Percentiles rank a stretch among this genome's conserved stretches.
Evolutionary conservation across 2,888 invertebrate genomes (phyloP).

Genomic region (Leucozona laternaria): DNA sequence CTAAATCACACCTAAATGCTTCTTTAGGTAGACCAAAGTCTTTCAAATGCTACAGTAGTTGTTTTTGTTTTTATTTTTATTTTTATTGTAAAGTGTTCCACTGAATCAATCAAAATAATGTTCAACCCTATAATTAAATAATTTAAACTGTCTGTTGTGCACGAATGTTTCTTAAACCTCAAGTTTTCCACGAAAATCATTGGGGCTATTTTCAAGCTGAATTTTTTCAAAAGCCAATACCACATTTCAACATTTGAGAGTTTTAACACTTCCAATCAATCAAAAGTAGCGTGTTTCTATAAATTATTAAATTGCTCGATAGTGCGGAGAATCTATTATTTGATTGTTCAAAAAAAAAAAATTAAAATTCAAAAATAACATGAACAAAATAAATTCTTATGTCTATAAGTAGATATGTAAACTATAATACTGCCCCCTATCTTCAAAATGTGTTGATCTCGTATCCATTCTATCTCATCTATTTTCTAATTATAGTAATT

Average conservation of each 20-base stretch:
- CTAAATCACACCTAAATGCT: background rate
- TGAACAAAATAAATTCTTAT: conserved; percentile 20
- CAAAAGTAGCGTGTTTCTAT: conserved; percentile 21
- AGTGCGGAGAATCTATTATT: background rate
- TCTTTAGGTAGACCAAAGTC: background rate
- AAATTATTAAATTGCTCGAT: background rate
- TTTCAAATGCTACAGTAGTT: background rate
- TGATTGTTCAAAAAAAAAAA: background rate
- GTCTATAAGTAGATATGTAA: background rate
- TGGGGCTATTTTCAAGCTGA: background rate
- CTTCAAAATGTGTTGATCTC: background rate
- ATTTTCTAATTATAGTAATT: conserved; percentile 58
- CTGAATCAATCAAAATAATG: conserved; percentile 20
- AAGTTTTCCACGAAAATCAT: background rate
- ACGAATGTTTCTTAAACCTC: background rate
- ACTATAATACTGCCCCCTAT: conserved; percentile 33
- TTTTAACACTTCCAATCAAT: conserved; percentile 49
- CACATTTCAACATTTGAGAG: background rate
- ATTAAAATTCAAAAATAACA: conserved; percentile 2
- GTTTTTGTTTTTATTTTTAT: background rate
- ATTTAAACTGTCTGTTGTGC: conserved; percentile 4
- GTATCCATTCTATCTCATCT: conserved; percentile 18
- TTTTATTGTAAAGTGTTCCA: background rate
- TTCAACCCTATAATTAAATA: conserved; percentile 19
- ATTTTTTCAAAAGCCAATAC: background rate